Evolutionary conservation across 2,797 vertebrate genomes (phyloP), one percentile per base, ranked within the genome.

Genomic region (Poecilia picta): DNA sequence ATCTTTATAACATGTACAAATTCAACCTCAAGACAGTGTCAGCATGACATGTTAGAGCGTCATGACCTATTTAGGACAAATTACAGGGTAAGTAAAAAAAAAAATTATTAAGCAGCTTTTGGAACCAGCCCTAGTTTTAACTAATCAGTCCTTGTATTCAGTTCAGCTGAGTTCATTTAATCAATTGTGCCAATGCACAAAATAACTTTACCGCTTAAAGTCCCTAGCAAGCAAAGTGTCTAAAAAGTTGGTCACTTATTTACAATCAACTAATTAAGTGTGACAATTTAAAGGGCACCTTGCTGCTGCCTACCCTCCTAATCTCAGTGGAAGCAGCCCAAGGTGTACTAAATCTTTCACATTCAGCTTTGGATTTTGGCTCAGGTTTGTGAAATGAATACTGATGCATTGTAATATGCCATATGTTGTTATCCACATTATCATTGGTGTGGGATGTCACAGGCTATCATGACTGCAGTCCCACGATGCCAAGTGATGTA

Each of bases 311-410:
- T 13, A 45, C 25, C 68, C 41, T 45, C 12, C 68, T 71, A 71
- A 70, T 70, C 39, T 70, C 39, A 25, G 11, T 70, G 39, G 11
- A 70, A 45, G 25, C 68, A 70, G 66, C 66, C 23, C 36, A 71
- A 25, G 68, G 41, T 71, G 68, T n/a, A 71, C 68, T 71, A 71
- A 43, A 28, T 71, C 39, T 45, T 71, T 71, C 6, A 45, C 68
- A 71, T 71, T 71, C 68, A 71, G 57, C 6, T 53, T 25, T 16
- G 49, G 33, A 53, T 55, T 74, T 53, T 74, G 72, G 72, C 49
- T 74, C 23, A 39, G 12, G 33, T 55, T 39, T 55, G 51, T 74
- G 33, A 53, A 55, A 74, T 41, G 23, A 73, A 73, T 53, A 16
- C 68, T 43, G 68, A 71, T 71, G 43, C 11, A 15, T 45, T n/a